Base-by-base conservation (phyloP, 2,113 vertebrate genomes). In the Peromyscus polionotus region DNA sequence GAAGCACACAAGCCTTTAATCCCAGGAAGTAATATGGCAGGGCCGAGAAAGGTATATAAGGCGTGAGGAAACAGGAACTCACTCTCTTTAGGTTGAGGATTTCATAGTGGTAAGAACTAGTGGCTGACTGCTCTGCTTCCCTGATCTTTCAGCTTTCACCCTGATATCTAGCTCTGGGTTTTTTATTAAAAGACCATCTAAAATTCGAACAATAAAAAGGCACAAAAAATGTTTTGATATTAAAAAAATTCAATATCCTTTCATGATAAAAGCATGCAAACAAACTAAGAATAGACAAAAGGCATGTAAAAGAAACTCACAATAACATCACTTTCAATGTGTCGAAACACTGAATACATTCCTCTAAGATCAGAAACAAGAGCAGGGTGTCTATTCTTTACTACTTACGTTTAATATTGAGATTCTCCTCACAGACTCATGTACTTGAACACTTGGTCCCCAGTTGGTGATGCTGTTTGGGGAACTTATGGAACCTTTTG, bases 161-260 rank as follows among this genome's bases (percentile, higher is more conserved):
- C 51, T 51, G 51, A 51, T 51, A 51, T 51, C 51, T 51, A 8
- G 51, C 51, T 51, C 51, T 51, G 51, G 8, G 51, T 51, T 51
- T 51, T 51, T 51, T 51, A 51, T 51, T 51, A 51, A 51, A 51
- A 51, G 51, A 51, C 51, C 51, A 51, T 51, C 51, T 9, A 51
- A 51, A 7, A 51, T 51, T 51, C 1, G 51, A 51, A 51, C 51
- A 51, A 51, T 8, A 51, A 51, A 51, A 51, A 51, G 61, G 59
- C 45, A 89, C 20, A 81, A 90, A 95, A 97, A 97, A 86, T 17
- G 3, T 86, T 61, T 95, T 94, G 51, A 59, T 86, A 70, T 88
- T 75, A 83, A 76, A 90, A 96, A 83, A 87, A 70, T 51, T 28
- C 57, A 96, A 81, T 3, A 86, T 11, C 11, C 6, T 83, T 97